phyloP scores from a whole-genome alignment of 2,113 vertebrate species.

The Calidris pugnax region DNA sequence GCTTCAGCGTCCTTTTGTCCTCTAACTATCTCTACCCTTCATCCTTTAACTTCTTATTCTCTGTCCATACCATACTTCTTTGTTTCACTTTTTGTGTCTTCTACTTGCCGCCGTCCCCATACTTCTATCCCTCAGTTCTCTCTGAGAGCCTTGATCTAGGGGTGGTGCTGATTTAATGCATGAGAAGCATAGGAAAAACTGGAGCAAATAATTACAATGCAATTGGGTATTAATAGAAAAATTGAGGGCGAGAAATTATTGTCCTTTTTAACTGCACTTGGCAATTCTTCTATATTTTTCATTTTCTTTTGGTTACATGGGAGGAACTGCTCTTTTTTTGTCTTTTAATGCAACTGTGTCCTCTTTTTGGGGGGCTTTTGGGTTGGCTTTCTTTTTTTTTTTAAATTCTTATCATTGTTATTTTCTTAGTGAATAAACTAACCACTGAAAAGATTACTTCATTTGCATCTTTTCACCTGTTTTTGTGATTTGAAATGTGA shows the following conservation, averaged over 20 bases:
- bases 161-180: neutral
- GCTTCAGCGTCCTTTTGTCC: neutral
- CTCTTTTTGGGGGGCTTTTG: neutral
- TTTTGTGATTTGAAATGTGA: neutral
- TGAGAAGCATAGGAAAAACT: neutral
- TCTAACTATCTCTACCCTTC: neutral
- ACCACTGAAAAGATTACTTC: neutral
- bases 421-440: neutral
- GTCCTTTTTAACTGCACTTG: neutral
- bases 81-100: neutral
- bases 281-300: neutral
- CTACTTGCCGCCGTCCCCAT: neutral
- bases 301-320: neutral
- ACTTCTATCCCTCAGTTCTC: neutral
- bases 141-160: neutral
- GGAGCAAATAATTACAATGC: neutral
- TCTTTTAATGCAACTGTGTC: neutral
- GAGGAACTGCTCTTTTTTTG: neutral
- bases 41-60: neutral
- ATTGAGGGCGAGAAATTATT: accelerated
- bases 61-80: neutral
- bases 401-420: neutral
- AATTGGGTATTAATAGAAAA: neutral
- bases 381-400: neutral
- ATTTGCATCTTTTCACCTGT: neutral